Conservation (phyloP, 2,113 vertebrate species). For the Lycaon pictus region DNA sequence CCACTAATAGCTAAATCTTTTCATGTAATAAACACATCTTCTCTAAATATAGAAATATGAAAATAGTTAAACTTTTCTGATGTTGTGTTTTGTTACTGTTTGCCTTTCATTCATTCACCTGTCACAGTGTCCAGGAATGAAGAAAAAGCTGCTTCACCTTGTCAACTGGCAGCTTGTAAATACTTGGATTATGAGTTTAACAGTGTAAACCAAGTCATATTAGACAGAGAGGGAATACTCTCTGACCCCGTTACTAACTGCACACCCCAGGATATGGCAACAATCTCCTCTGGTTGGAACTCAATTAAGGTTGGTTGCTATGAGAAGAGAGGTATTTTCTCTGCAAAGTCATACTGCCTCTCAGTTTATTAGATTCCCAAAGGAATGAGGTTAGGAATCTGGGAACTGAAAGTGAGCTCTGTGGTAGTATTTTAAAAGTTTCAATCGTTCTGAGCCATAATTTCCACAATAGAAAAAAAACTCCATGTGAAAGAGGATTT, state of each 20-base stretch:
- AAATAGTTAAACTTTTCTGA: neutral
- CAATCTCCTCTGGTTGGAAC: neutral
- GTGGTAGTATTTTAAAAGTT: neutral
- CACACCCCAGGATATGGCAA: neutral
- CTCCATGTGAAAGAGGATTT: neutral
- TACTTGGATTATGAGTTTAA: slow-evolving; percentile 72
- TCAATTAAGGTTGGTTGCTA: neutral
- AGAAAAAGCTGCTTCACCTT: slow-evolving; percentile 73
- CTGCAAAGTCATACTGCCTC: neutral
- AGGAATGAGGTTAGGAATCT: neutral
- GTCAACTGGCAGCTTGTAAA: slow-evolving; percentile 53
- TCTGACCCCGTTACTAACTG: neutral
- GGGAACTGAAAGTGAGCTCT: neutral
- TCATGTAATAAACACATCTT: neutral
- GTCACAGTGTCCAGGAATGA: slow-evolving; percentile 34
- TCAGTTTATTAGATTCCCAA: neutral
- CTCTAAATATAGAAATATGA: neutral
- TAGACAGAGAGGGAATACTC: neutral
- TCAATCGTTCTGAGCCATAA: neutral
- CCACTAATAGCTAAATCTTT: neutral
- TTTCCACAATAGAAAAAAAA: neutral
- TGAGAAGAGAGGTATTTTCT: neutral
- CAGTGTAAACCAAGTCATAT: slow-evolving; percentile 57
- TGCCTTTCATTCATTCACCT: slow-evolving; percentile 71
- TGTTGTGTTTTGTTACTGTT: neutral